These are phyloP conservation scores for Odiellus spinosus DNA, from an alignment of 2,888 invertebrate species.

Conservation along the genomic window DNA sequence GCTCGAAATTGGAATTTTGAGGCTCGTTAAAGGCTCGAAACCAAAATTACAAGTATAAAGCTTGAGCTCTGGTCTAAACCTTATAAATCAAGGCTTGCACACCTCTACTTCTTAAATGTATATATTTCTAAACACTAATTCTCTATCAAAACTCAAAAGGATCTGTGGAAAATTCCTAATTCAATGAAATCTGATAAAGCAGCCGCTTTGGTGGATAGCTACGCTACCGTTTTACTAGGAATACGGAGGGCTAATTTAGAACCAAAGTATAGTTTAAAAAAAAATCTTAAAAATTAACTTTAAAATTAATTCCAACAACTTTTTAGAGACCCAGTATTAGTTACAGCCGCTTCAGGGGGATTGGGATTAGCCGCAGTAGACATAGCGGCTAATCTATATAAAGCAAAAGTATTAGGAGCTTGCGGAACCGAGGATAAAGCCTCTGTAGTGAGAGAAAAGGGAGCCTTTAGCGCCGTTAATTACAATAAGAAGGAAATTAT, in stretches of 20 bases:
- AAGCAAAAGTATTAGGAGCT: constrained; percentile 51
- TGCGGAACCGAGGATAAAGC: constrained; percentile 45
- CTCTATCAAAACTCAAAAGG: too few relatives aligned
- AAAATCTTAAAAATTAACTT: not conserved
- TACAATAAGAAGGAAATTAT: constrained; percentile 38
- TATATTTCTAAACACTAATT: too few relatives aligned
- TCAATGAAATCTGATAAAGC: constrained; percentile 39
- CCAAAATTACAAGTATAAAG: too few relatives aligned
- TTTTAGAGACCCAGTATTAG: constrained; percentile 40
- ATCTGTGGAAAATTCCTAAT: constrained; percentile 42
- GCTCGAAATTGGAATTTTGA: too few relatives aligned
- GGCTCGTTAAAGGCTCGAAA: too few relatives aligned
- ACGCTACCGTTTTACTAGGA: constrained; percentile 47
- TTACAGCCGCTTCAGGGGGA: constrained; percentile 47
- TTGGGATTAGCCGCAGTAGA: constrained; percentile 47
- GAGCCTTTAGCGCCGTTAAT: constrained; percentile 46
- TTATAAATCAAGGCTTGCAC: too few relatives aligned
- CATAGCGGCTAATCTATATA: constrained; percentile 48
- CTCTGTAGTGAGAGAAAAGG: constrained; percentile 40
- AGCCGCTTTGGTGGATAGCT: constrained; percentile 42
- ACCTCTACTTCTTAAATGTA: too few relatives aligned
- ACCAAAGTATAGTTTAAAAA: constrained; percentile 22
- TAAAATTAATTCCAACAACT: too few relatives aligned
- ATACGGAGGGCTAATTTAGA: constrained; percentile 35
- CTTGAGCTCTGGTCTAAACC: too few relatives aligned